A percentile compares a stretch with the other conserved stretches of the same genome.
Evolutionary conservation across 2,888 invertebrate genomes (phyloP).

Genomic region (Incurvaria masculella): DNA sequence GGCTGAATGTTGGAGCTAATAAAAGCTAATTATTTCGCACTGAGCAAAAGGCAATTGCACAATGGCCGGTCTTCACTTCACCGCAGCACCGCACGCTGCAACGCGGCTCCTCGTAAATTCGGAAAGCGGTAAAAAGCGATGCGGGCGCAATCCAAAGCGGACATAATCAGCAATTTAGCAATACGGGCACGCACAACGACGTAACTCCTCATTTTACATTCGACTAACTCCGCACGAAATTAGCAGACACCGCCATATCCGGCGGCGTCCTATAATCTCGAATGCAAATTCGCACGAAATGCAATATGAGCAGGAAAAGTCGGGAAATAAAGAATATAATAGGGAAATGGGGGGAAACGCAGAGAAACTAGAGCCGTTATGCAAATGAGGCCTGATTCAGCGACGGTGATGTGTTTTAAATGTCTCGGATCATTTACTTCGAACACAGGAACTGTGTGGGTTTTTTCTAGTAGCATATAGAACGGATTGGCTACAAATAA

Average conservation of each 20-base stretch:
- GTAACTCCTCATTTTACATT: background rate
- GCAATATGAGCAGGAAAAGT: constrained; percentile 6
- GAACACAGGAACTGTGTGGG: constrained; percentile 1
- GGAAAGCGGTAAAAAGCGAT: background rate
- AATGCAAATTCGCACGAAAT: constrained; percentile 25
- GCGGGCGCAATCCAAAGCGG: background rate
- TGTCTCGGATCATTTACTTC: constrained; percentile 7
- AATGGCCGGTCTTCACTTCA: too few relatives aligned
- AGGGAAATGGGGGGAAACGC: constrained; percentile 7
- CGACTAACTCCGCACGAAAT: background rate
- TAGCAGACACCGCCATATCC: background rate
- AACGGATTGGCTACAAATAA: too few relatives aligned
- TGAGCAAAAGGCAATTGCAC: too few relatives aligned
- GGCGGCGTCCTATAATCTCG: constrained; percentile 22
- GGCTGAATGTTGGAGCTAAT: too few relatives aligned
- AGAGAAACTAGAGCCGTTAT: constrained; percentile 7
- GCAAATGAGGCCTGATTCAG: constrained; percentile 7
- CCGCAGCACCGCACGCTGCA: too few relatives aligned
- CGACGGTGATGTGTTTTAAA: constrained; percentile 9
- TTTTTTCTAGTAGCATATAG: too few relatives aligned
- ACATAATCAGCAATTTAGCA: background rate
- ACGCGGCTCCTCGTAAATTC: too few relatives aligned
- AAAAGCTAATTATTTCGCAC: too few relatives aligned
- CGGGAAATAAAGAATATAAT: constrained; percentile 7
- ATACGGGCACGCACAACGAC: background rate